These are phyloP conservation scores for Euzetes globulus DNA, from an alignment of 2,888 invertebrate genomes.

Conservation along the genomic window DNA sequence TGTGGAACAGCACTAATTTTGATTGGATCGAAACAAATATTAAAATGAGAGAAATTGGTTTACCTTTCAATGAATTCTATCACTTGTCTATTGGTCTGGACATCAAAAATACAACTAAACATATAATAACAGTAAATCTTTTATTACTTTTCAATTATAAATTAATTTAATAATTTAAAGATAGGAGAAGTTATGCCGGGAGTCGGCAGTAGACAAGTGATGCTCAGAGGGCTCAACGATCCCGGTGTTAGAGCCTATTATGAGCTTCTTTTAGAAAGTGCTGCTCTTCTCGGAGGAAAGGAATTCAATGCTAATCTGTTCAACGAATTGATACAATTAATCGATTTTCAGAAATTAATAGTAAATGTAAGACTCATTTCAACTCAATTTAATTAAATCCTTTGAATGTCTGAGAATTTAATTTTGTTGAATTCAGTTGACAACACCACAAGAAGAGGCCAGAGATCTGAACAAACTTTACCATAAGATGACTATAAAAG, in stretches of 20 bases:
- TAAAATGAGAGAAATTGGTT: constrained; percentile 67
- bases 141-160: neutral
- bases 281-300: constrained; percentile 73
- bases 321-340: constrained; percentile 64
- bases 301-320: constrained; percentile 54
- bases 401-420: neutral
- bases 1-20: constrained; percentile 59
- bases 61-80: constrained; percentile 78
- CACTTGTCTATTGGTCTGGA: constrained; percentile 83
- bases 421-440: constrained; percentile 56
- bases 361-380: constrained; percentile 67
- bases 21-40: constrained; percentile 75
- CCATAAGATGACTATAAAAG: constrained; percentile 73
- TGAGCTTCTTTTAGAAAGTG: constrained; percentile 63
- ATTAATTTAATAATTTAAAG: neutral
- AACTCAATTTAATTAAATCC: neutral
- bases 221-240: constrained; percentile 60
- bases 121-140: constrained; percentile 60
- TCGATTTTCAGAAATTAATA: constrained; percentile 77
- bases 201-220: constrained; percentile 17
- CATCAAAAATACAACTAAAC: constrained; percentile 72
- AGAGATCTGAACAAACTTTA: constrained; percentile 83
- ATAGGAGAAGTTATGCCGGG: neutral
- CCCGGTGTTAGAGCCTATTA: constrained; percentile 49
- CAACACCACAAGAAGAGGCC: constrained; percentile 76